phyloP scores from a whole-genome alignment of 2,888 invertebrate species.

The Epirrita christyi region DNA sequence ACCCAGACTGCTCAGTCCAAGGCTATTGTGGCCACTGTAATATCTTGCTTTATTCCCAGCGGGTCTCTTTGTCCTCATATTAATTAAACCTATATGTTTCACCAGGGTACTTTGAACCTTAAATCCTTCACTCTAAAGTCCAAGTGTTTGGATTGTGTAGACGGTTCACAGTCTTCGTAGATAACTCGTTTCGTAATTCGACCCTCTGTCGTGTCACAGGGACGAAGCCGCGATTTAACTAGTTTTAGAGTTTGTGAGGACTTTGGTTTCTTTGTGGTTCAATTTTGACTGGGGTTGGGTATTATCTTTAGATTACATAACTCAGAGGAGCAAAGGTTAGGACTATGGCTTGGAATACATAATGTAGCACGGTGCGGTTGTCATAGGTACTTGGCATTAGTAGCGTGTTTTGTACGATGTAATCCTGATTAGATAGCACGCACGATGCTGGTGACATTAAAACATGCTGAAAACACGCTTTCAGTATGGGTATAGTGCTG shows the following conservation, averaged over 20 bases:
- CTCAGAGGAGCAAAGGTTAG: constrained; percentile 1
- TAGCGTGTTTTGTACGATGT: too few relatives aligned
- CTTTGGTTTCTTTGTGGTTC: constrained; percentile 29
- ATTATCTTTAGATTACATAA: constrained; percentile 12
- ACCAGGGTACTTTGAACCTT: constrained; percentile 9
- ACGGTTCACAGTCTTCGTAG: constrained; percentile 20
- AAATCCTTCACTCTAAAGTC: not conserved
- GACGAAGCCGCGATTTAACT: constrained; percentile 26
- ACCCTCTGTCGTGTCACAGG: constrained; percentile 28
- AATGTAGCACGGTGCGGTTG: too few relatives aligned
- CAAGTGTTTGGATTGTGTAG: not conserved
- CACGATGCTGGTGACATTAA: too few relatives aligned
- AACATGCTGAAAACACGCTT: too few relatives aligned
- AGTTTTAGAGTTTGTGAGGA: constrained; percentile 24
- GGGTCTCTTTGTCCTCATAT: constrained; percentile 54
- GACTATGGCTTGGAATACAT: too few relatives aligned
- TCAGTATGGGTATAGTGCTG: too few relatives aligned
- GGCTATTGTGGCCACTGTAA: constrained; percentile 50
- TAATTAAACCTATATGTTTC: constrained; percentile 51
- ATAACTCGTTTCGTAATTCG: constrained; percentile 35
- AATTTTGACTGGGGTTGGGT: constrained; percentile 25
- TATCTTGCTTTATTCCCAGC: constrained; percentile 46
- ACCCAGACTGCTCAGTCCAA: constrained; percentile 29
- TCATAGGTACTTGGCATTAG: too few relatives aligned
- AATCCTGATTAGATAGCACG: too few relatives aligned